Evolutionary conservation across 2,888 invertebrate genomes (phyloP), one percentile per base, ranked within the genome.

Genomic region (Leptura quadrifasciata): DNA sequence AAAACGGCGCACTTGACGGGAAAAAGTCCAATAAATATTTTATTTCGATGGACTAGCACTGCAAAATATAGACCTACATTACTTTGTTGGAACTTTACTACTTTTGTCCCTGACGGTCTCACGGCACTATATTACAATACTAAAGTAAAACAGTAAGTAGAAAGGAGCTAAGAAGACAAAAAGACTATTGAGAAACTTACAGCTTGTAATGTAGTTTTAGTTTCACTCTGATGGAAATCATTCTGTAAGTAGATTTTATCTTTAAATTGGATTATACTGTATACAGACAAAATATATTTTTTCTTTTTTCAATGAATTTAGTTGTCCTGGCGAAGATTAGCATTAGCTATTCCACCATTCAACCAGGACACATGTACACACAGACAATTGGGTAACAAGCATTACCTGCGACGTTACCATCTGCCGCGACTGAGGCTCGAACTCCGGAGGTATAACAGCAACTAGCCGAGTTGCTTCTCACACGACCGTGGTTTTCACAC

Each of bases 41-140:
- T 39, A 63, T 63, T 63, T 63, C 63, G 39, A 63, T 63, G 39
- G 63, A 63, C 63, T 39, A 35, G 20, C 61, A 18, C n/a, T 60
- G 60, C 39, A 63, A 63, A 63, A 63, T 63, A 39, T 63, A 35
- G 63, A 63, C 63, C 39, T 39, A 63, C 39, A 63, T 63, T 63
- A 39, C 63, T 63, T 63, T 63, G 63, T 63, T 63, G 35, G 39
- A 20, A 63, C 63, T 63, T 63, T 63, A 63, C 35, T 35, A 35
- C 63, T 39, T 9, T 39, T 63, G 12, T 10, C 39, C 39, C 63
- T 18, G 63, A 39, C 8, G 60, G 60, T 60, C 27, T 60, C 60
- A 9, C 15, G 63, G 18, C 20, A 39, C 39, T 63, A 63, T 63
- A 63, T 63, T 63, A 63, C 63, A 63, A 63, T 39, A 27, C 63